These are phyloP conservation scores for Pituophis catenifer DNA, from an alignment of 2,113 vertebrate species.

Conservation along the genomic window DNA sequence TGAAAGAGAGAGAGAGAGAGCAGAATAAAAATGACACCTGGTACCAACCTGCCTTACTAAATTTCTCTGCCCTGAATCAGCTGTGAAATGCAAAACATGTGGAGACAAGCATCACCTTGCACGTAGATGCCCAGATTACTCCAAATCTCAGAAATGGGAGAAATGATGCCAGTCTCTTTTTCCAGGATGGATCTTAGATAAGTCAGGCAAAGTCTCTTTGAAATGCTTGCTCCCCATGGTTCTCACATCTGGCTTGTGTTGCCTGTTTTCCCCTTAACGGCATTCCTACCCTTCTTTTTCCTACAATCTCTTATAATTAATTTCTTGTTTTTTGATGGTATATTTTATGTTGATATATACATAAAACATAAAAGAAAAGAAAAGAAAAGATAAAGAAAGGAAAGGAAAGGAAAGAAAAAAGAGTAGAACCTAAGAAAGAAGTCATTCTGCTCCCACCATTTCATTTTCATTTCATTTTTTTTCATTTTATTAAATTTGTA, in stretches of 20 bases:
- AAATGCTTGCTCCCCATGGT: neutral
- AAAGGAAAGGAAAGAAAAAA: neutral
- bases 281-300: neutral
- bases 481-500: too few species aligned
- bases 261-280: neutral
- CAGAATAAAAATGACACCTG: neutral
- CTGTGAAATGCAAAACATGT: neutral
- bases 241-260: neutral
- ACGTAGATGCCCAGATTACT: neutral
- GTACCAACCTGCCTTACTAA: neutral
- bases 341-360: neutral
- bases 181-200: neutral
- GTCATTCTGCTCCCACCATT: neutral
- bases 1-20: neutral
- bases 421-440: neutral
- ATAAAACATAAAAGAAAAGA: neutral
- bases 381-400: too few species aligned
- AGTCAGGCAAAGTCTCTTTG: neutral
- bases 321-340: neutral
- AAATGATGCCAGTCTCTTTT: neutral
- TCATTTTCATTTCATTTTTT: too few species aligned
- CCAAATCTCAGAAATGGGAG: neutral
- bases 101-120: neutral
- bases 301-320: neutral
- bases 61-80: neutral